phyloP scores from a whole-genome alignment of 2,113 vertebrate genomes.

The Nyctibius bracteatus region DNA sequence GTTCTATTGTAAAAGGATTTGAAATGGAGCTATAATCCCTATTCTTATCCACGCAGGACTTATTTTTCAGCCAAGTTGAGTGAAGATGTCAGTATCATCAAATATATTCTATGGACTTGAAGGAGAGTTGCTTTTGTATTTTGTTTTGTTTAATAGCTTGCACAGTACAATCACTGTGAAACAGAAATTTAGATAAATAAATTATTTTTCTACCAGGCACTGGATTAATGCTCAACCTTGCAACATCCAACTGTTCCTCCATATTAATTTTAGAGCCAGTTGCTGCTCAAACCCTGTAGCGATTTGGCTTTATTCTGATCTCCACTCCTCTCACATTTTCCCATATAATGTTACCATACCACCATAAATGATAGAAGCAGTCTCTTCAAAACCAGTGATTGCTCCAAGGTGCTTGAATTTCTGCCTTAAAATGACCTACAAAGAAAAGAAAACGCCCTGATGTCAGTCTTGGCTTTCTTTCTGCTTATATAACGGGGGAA shows the following conservation, averaged over 20 bases:
- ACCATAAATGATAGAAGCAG: conserved; percentile 61
- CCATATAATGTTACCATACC: conserved; percentile 28
- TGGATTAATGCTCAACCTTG: conserved; percentile 17
- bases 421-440: conserved; percentile 34
- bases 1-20: conserved; percentile 14
- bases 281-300: conserved; percentile 40
- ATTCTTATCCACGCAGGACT: not conserved
- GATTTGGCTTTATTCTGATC: conserved; percentile 43
- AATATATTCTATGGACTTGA: not conserved
- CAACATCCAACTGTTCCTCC: conserved; percentile 22
- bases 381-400: conserved; percentile 27
- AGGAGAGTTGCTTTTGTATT: not conserved
- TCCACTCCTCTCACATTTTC: conserved; percentile 23
- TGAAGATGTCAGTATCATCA: not conserved
- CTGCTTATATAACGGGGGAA: not conserved
- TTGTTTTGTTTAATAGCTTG: not conserved
- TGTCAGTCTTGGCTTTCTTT: conserved; percentile 38
- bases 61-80: not conserved
- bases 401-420: conserved; percentile 46
- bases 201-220: conserved; percentile 19
- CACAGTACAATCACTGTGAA: not conserved
- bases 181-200: conserved; percentile 21
- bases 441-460: not conserved
- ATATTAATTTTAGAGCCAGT: conserved; percentile 47
- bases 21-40: not conserved